Base-by-base conservation (phyloP, 2,113 vertebrate genomes). In the Scolopax mira region DNA sequence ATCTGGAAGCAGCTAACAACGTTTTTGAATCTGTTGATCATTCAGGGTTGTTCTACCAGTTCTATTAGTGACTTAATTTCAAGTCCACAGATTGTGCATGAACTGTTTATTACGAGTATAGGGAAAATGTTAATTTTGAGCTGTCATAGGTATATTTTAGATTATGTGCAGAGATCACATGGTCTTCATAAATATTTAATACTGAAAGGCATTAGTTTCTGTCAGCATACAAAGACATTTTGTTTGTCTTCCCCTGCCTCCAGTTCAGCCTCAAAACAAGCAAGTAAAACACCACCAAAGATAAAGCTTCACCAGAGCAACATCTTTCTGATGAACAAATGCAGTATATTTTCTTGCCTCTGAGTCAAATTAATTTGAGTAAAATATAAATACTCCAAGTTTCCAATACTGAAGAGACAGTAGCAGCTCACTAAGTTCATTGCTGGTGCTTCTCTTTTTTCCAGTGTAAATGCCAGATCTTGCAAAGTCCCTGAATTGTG, bases 61-160 rank as follows among this genome's bases (percentile, higher is more conserved):
- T 77, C 79, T 82, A 93, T 89, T 39, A 88, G 77, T 62, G 24
- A 57, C 31, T 79, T 44, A 65, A 78, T 92, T 94, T 89, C 49
- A 72, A 21, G 44, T 46, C 58, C 79, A 65, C 54, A 66, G 22
- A 73, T 35, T 69, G 54, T 61, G 41, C 3, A 3, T 54, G 42
- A 83, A 46, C 27, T 37, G 49, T 80, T 79, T 85, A 65, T 66
- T 62, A 31, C 48, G 79, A 79, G 5, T 69, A 52, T 7, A 85
- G n/a, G 49, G 46, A n/a, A 94, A 79, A 95, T 88, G 42, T 30
- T 79, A 85, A 83, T 94, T 85, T 92, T 89, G n/a, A 88, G 41
- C 44, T 89, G 58, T 41, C 39, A 62, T 22, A 65, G 31, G 18
- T 79, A 73, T 72, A 79, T 72, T 89, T 91, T 39, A 85, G 33